Evolutionary conservation across 2,113 vertebrate genomes (phyloP).

Genomic region (Chaenogobius annularis): DNA sequence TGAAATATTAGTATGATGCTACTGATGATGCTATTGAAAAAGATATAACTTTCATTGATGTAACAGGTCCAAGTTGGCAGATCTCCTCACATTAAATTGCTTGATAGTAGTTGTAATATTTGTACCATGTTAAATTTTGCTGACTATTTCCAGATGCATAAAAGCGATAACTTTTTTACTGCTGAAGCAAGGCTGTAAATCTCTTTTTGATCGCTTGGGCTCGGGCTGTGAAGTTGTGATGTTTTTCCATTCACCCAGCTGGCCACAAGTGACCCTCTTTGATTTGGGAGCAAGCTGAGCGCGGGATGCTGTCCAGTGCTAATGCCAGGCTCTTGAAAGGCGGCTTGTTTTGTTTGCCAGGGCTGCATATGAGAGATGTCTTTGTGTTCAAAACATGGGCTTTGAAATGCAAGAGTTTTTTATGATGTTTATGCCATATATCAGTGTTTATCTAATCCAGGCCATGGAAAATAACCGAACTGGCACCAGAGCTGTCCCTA

Average conservation of each 20-base stretch:
- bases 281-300: constrained; percentile 62
- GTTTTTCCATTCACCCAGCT: constrained; percentile 53
- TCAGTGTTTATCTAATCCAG: constrained; percentile 59
- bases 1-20: neutral
- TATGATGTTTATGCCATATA: constrained; percentile 53
- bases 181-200: constrained; percentile 45
- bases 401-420: constrained; percentile 31
- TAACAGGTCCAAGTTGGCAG: neutral
- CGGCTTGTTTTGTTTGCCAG: constrained; percentile 69
- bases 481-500: constrained; percentile 23
- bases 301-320: constrained; percentile 55
- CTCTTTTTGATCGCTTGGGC: constrained; percentile 37
- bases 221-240: constrained; percentile 43
- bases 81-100: neutral
- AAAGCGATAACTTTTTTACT: constrained; percentile 23
- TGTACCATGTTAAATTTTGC: constrained; percentile 18
- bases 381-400: constrained; percentile 57
- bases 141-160: constrained; percentile 24
- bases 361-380: constrained; percentile 56
- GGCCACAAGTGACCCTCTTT: constrained; percentile 61
- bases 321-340: constrained; percentile 46
- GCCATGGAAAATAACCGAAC: constrained; percentile 52
- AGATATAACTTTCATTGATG: neutral
- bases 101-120: constrained; percentile 4
- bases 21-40: neutral